Percentiles rank a stretch among this genome's conserved stretches.
Conservation (phyloP, 2,113 vertebrate genomes). For the Lepidothrix coronata region DNA sequence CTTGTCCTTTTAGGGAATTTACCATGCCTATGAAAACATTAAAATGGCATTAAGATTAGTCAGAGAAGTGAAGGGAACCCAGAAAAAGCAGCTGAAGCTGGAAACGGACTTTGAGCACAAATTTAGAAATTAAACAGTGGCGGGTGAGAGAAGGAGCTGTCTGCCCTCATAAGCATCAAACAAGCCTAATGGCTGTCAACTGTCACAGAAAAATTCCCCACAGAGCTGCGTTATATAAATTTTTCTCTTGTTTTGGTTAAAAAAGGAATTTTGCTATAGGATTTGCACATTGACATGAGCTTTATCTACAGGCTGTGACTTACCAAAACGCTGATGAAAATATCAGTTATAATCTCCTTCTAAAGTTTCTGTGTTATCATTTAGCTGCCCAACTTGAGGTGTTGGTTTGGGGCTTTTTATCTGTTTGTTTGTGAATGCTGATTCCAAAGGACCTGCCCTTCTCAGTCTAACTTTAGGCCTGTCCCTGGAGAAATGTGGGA, state of each 20-base stretch:
- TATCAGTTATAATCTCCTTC: neutral
- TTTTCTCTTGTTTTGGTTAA: conserved; percentile 22
- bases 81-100: conserved; percentile 24
- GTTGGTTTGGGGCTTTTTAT: neutral
- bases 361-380: neutral
- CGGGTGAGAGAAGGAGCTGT: neutral
- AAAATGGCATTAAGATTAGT: conserved; percentile 35
- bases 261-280: neutral
- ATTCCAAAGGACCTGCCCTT: neutral
- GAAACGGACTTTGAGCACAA: conserved; percentile 10
- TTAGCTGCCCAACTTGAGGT: neutral
- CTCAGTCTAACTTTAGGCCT: rapidly evolving
- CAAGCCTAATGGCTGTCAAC: conserved; percentile 48
- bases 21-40: neutral
- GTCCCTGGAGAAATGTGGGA: rapidly evolving
- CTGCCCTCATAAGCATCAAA: conserved; percentile 41
- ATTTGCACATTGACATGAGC: neutral
- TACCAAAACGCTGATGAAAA: neutral
- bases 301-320: neutral
- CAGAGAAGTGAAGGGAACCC: neutral
- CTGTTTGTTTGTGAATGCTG: neutral
- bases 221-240: neutral
- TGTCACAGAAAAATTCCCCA: conserved; percentile 26
- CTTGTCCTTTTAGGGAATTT: conserved; percentile 12
- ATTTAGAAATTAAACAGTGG: conserved; percentile 53